phyloP scores from a whole-genome alignment of 2,888 invertebrate genomes.

The Pogonocherus hispidulus region DNA sequence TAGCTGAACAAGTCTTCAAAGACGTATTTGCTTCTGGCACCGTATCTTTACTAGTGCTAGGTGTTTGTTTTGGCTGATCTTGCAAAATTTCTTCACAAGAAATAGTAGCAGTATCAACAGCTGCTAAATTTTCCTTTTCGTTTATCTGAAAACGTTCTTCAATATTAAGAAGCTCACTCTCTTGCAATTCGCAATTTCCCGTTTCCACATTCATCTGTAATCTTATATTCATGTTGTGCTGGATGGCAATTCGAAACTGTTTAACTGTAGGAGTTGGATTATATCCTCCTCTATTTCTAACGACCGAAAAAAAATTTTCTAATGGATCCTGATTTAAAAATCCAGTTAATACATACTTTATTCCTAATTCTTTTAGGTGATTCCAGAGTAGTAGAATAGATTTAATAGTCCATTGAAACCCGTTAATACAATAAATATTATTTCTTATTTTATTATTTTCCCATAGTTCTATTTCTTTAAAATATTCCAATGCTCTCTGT shows the following conservation, averaged over 20 bases:
- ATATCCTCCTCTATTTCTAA: conserved; percentile 17
- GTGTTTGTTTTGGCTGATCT: neutral
- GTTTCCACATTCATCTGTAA: neutral
- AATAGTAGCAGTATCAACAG: neutral
- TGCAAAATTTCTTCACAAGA: neutral
- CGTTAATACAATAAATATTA: too few species aligned
- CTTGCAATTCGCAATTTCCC: neutral
- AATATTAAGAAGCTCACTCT: too few species aligned
- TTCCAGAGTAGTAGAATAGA: conserved; percentile 6
- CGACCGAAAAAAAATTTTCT: conserved; percentile 12
- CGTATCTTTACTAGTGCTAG: neutral
- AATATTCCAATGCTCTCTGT: conserved; percentile 7
- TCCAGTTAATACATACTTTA: conserved; percentile 3
- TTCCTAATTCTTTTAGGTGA: neutral
- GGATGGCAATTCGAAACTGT: conserved; percentile 5
- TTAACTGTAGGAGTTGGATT: neutral
- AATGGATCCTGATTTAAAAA: conserved; percentile 3
- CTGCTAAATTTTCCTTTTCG: too few species aligned
- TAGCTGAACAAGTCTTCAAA: conserved; percentile 5
- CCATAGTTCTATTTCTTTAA: neutral
- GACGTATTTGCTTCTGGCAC: neutral
- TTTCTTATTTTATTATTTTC: too few species aligned
- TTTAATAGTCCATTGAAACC: too few species aligned
- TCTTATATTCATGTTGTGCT: conserved; percentile 7
- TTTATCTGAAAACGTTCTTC: too few species aligned